These are phyloP conservation scores for Leptinotarsa undecemlineata DNA, from an alignment of 1,140 invertebrate genomes.

Conservation along the genomic window DNA sequence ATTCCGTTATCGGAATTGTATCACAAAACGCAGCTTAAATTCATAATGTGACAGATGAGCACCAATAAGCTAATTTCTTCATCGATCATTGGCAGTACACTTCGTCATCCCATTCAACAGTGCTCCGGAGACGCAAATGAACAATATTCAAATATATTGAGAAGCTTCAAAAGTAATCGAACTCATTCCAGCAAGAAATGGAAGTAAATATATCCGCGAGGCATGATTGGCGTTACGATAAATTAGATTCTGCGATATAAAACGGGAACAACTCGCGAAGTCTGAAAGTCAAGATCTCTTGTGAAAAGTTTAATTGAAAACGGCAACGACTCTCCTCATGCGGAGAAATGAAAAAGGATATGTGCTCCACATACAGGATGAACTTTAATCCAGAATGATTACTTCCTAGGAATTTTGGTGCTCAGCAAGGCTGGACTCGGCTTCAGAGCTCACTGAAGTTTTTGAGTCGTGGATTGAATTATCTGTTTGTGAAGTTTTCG, in stretches of 20 bases:
- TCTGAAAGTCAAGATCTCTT: slow-evolving; percentile 23
- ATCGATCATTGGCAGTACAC: too few species aligned
- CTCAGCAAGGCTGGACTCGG: too few species aligned
- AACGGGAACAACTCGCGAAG: slow-evolving; percentile 19
- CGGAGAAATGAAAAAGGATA: slow-evolving; percentile 11
- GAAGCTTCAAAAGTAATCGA: not conserved
- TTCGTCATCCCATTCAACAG: not conserved
- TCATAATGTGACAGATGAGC: too few species aligned
- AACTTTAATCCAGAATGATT: not conserved
- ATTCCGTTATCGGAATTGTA: too few species aligned
- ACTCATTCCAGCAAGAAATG: not conserved
- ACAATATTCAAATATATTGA: slow-evolving; percentile 1
- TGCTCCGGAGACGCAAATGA: not conserved
- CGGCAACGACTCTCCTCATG: slow-evolving; percentile 19
- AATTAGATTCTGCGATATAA: slow-evolving; percentile 27
- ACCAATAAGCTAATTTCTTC: too few species aligned
- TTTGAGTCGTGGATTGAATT: too few species aligned
- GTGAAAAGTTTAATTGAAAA: slow-evolving; percentile 27
- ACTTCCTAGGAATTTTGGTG: too few species aligned
- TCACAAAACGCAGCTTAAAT: too few species aligned
- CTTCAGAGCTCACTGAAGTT: too few species aligned
- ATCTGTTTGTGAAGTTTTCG: too few species aligned
- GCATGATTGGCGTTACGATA: slow-evolving; percentile 23
- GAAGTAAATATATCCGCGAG: slow-evolving; percentile 16
- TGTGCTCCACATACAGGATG: slow-evolving; percentile 11